phyloP scores from a whole-genome alignment of 2,113 vertebrate genomes.

The Dromaius novaehollandiae region DNA sequence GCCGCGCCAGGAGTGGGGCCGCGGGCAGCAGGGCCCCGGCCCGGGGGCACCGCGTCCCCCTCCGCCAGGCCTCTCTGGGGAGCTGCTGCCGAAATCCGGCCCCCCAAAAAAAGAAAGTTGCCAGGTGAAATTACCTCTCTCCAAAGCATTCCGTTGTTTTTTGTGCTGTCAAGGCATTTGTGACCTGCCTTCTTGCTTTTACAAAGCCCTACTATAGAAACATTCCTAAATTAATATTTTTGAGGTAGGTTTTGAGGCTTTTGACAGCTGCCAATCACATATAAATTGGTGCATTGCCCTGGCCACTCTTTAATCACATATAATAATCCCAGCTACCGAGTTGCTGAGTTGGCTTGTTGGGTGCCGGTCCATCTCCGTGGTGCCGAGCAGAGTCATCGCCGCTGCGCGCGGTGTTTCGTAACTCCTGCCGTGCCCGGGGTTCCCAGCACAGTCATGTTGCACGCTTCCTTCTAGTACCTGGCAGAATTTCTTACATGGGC shows the following conservation, averaged over 20 bases:
- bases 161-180: too few relatives aligned
- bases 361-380: rapidly evolving
- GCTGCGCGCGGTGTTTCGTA: not conserved
- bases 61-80: not conserved
- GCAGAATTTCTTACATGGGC: not conserved
- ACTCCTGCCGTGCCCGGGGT: not conserved
- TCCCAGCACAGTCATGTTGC: not conserved
- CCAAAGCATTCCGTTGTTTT: too few relatives aligned
- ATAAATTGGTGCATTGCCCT: too few relatives aligned
- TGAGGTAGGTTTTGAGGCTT: not conserved
- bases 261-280: not conserved
- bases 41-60: not conserved
- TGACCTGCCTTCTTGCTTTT: too few relatives aligned
- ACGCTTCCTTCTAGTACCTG: not conserved
- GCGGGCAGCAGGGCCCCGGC: not conserved
- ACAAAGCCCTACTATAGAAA: too few relatives aligned
- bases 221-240: not conserved
- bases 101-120: not conserved
- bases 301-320: not conserved
- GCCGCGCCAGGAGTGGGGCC: not conserved
- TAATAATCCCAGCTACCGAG: not conserved
- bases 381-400: not conserved
- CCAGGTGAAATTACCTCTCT: not conserved
- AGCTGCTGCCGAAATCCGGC: too few relatives aligned
- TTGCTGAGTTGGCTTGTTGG: not conserved